These are phyloP conservation scores for Pollenia labialis DNA, from an alignment of 2,888 invertebrate species.

Conservation along the genomic window DNA sequence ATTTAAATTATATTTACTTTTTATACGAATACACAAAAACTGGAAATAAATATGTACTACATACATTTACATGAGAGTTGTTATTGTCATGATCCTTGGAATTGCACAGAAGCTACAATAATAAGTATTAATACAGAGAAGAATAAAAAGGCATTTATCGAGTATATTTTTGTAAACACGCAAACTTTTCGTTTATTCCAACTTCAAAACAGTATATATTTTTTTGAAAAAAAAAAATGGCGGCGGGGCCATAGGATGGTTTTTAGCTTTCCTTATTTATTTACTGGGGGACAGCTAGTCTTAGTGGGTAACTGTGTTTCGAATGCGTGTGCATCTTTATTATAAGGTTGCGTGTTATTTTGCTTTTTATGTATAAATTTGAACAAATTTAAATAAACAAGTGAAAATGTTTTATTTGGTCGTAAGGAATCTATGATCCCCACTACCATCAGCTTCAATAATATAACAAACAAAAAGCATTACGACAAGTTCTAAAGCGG, in stretches of 20 bases:
- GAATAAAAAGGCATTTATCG: constrained; percentile 1
- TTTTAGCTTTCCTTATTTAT: background rate
- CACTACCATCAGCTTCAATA: too few relatives aligned
- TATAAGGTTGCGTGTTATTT: constrained; percentile 21
- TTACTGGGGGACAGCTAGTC: background rate
- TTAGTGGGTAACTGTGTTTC: background rate
- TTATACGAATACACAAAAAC: background rate
- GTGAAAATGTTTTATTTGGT: too few relatives aligned
- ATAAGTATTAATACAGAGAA: background rate
- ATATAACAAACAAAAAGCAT: too few relatives aligned
- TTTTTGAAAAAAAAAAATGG: background rate
- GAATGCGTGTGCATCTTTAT: background rate
- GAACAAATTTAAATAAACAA: background rate
- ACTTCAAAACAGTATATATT: background rate
- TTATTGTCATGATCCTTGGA: background rate
- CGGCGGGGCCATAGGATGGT: background rate
- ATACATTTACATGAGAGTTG: background rate
- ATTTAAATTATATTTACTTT: constrained; percentile 16
- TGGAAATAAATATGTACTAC: background rate
- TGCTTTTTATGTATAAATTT: constrained; percentile 17
- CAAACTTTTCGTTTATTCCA: constrained; percentile 22
- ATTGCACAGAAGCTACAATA: background rate
- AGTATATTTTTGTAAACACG: constrained; percentile 27
- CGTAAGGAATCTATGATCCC: too few relatives aligned
- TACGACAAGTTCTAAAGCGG: too few relatives aligned